A percentile compares a stretch with the other conserved stretches of the same genome.
Conservation (phyloP, 2,888 invertebrate species). For the Chouioia cunea region DNA sequence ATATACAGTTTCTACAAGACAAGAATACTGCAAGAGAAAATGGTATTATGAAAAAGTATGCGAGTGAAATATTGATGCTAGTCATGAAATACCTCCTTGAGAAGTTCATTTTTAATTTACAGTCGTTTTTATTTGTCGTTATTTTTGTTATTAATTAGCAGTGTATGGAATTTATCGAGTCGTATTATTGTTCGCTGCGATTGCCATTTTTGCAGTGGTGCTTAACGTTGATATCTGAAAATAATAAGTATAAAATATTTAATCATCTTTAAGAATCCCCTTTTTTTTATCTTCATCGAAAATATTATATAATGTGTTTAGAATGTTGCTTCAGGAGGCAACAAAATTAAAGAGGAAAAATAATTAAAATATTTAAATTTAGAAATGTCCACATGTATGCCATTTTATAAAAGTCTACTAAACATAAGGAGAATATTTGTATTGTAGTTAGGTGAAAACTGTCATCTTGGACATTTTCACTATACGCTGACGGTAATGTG, state of each 20-base stretch:
- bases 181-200: conserved; percentile 16
- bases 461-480: conserved; percentile 1
- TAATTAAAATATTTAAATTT: conserved; percentile 18
- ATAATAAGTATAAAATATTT: conserved; percentile 20
- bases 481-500: too few species aligned
- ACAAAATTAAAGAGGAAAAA: conserved; percentile 21
- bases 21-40: conserved; percentile 10
- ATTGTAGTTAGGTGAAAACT: conserved; percentile 14
- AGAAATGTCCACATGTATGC: conserved; percentile 24
- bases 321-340: conserved; percentile 17
- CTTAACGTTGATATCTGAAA: conserved; percentile 15
- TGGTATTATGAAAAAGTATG: conserved; percentile 5
- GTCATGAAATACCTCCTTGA: conserved; percentile 40
- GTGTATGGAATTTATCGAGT: conserved; percentile 20
- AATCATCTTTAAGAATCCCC: conserved; percentile 4
- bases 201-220: background rate
- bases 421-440: conserved; percentile 14
- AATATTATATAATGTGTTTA: conserved; percentile 15
- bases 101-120: conserved; percentile 26
- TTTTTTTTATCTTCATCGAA: conserved; percentile 24
- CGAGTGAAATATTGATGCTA: conserved; percentile 32
- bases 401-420: conserved; percentile 38
- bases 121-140: conserved; percentile 19
- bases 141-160: background rate
- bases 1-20: conserved; percentile 13